Conservation (phyloP, 2,797 vertebrate species). For the Microctenopoma stevenorrisi region DNA sequence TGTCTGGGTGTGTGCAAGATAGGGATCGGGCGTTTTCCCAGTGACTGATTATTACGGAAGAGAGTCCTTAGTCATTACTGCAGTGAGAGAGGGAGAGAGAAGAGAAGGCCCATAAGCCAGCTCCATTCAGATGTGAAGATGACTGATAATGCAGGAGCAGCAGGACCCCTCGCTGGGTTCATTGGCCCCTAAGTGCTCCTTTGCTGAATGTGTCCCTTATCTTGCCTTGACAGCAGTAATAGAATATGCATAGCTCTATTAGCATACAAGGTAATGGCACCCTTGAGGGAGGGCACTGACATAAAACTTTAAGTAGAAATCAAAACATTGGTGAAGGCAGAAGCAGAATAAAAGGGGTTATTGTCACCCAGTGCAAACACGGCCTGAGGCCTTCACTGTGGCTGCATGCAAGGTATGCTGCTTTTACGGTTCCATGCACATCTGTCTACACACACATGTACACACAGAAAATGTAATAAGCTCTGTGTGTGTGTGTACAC, state of each 20-base stretch:
- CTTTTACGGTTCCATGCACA: constrained; percentile 71
- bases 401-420: constrained; percentile 77
- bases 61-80: constrained; percentile 78
- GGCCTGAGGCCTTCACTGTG: constrained; percentile 78
- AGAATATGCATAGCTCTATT: constrained; percentile 95
- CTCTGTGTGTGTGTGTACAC: constrained; percentile 8
- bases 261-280: constrained; percentile 94
- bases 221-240: constrained; percentile 91
- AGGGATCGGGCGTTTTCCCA: constrained; percentile 80
- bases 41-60: constrained; percentile 83
- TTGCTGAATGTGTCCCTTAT: constrained; percentile 89
- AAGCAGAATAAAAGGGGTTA: constrained; percentile 88
- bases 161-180: constrained; percentile 88
- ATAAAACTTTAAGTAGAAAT: constrained; percentile 98
- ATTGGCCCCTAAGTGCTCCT: constrained; percentile 92
- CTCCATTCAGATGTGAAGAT: constrained; percentile 88
- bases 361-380: constrained; percentile 89
- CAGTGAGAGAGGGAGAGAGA: constrained; percentile 36
- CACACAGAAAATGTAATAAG: constrained; percentile 58
- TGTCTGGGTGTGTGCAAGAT: constrained; percentile 76
- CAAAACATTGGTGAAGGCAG: constrained; percentile 90
- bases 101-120: constrained; percentile 84
- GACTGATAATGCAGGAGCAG: constrained; percentile 88
- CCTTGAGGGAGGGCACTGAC: constrained; percentile 91
- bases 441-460: constrained; percentile 56